A percentile compares a stretch with the other conserved stretches of the same genome.
Evolutionary conservation across 64 coral and sea anemone genomes (phyloP).

Genomic region (Pachyseris speciosa): DNA sequence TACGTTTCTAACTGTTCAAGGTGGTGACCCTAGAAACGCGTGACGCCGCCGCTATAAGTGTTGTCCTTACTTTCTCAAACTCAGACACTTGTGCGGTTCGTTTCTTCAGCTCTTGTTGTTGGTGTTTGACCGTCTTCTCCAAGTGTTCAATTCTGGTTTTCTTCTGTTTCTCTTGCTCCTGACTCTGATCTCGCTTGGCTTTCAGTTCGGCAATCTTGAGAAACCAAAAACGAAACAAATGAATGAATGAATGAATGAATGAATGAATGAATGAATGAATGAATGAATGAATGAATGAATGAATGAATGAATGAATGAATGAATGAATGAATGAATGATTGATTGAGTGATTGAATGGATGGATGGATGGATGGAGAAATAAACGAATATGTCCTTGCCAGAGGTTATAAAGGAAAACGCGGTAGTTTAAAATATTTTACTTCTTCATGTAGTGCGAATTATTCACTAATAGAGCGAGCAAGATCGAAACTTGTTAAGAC

Average conservation of each 20-base stretch:
- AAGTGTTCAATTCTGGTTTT: constrained; percentile 82
- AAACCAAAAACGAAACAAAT: not conserved
- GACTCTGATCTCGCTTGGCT: constrained; percentile 86
- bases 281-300: not conserved
- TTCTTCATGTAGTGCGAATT: too few species aligned
- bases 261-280: not conserved
- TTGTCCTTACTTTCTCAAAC: constrained; percentile 71
- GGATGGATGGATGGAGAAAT: too few species aligned
- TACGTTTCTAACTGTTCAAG: too few species aligned
- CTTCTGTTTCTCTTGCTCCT: constrained; percentile 88
- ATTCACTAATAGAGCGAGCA: too few species aligned
- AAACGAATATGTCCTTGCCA: too few species aligned
- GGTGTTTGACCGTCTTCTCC: constrained; percentile 88
- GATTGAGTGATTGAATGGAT: too few species aligned
- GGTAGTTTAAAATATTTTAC: too few species aligned
- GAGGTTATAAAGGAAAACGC: too few species aligned
- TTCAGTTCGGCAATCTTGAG: constrained; percentile 83
- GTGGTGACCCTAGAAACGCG: too few species aligned
- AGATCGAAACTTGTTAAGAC: not conserved
- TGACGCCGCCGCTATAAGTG: not conserved
- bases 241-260: not conserved
- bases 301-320: too few species aligned
- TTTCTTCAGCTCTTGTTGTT: constrained; percentile 94
- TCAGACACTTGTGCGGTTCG: constrained; percentile 78
- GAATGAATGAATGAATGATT: too few species aligned